These are phyloP conservation scores for Pseudomyrmex gracilis DNA, from an alignment of 1,140 invertebrate genomes.

Conservation along the genomic window DNA sequence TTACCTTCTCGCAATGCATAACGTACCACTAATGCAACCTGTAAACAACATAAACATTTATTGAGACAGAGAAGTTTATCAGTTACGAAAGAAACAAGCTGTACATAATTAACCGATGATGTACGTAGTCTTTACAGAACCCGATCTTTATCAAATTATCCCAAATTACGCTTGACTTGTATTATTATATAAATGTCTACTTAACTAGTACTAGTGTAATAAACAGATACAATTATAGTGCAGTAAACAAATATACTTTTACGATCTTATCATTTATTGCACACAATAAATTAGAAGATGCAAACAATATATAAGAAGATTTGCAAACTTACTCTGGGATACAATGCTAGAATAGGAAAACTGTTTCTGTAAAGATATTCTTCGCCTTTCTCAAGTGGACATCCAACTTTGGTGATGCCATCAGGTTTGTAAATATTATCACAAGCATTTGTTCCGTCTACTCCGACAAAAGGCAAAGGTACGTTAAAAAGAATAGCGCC, in stretches of 20 bases:
- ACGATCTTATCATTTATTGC: no score
- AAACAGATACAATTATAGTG: no score
- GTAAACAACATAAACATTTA: conserved; percentile 66
- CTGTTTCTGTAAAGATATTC: conserved; percentile 90
- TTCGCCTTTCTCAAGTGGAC: conserved; percentile 88
- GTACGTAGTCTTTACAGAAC: neutral
- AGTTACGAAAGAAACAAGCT: conserved; percentile 31
- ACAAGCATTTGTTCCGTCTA: conserved; percentile 90
- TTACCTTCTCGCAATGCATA: conserved; percentile 87
- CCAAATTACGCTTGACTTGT: neutral
- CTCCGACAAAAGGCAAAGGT: conserved; percentile 90
- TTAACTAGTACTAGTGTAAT: no score
- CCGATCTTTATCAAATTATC: neutral
- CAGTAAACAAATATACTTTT: no score
- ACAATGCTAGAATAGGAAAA: conserved; percentile 88
- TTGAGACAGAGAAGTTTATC: neutral
- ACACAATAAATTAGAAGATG: neutral
- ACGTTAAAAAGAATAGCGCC: conserved; percentile 87
- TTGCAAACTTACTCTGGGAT: conserved; percentile 87
- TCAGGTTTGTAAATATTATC: conserved; percentile 86
- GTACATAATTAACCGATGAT: neutral
- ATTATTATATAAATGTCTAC: neutral
- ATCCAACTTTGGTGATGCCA: conserved; percentile 87
- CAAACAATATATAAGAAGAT: neutral
- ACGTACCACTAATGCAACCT: conserved; percentile 87